Base-by-base conservation (phyloP, 2,888 invertebrate genomes). In the Trissolcus brochymenae region DNA sequence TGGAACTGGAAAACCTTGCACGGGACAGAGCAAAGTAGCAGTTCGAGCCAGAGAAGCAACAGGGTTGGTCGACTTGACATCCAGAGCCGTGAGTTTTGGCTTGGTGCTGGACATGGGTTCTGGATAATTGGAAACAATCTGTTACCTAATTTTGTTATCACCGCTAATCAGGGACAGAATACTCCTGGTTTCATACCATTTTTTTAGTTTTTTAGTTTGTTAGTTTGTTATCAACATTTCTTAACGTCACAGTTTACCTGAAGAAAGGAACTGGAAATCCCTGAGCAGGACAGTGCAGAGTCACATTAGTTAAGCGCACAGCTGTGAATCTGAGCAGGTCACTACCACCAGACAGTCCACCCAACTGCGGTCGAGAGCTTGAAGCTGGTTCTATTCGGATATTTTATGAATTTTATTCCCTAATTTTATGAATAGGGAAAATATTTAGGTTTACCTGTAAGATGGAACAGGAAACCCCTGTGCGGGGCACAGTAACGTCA, bases 41-140 rank as follows among this genome's bases (percentile, higher is more conserved):
- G 72, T 73, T 11, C 55, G 79, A 54, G 62, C 57, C 11, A 61
- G 76, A 21, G 65, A 35, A 51, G 85, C 87, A 40, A 78, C 59
- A 50, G 87, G 88, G 74, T 82, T 86, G 64, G 87, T 85, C 82
- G 87, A 89, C 83, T 85, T 87, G 81, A 85, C 85, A 90, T 92
- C 89, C 87, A 87, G 90, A 90, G 91, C 82, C 90, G 92, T 91
- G 79, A 94, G 92, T 89, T 93, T 93, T 71, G 94, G 94, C 82
- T 92, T 91, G 43, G 93, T 91, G 85, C 93, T 93, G 90, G 93
- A 93, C 84, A 94, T 90, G 49, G 94, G 94, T 83, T 94, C 94
- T 94, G 90, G 53, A 78, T 49, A 19, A 41, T 56, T 40, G 29
- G 3, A 53, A 11, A 60, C 41, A 64, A 40, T 14, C 11, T 43